Evolutionary conservation across 1,140 invertebrate species (phyloP).

Genomic region (Andrena cerasifolii): DNA sequence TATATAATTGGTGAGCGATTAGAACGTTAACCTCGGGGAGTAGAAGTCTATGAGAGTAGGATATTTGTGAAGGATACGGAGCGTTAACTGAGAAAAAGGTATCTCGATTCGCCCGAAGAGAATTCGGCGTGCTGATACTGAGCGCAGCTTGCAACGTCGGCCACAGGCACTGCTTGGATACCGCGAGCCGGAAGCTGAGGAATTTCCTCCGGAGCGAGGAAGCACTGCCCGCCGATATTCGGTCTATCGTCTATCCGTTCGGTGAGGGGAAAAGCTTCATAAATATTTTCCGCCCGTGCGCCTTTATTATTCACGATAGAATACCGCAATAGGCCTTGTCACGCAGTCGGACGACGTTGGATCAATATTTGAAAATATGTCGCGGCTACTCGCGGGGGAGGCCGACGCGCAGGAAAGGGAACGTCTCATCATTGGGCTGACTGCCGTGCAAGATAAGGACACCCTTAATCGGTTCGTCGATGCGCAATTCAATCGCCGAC

Average conservation of each 20-base stretch:
- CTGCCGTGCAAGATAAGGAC: slow-evolving; percentile 84
- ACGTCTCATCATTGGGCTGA: slow-evolving; percentile 86
- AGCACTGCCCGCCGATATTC: slow-evolving; percentile 24
- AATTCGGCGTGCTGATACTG: slow-evolving; percentile 83
- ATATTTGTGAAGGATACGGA: too few species aligned
- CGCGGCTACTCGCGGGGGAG: slow-evolving; percentile 87
- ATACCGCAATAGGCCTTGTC: slow-evolving; percentile 34
- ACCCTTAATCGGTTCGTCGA: slow-evolving; percentile 85
- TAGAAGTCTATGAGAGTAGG: too few species aligned
- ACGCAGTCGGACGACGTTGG: slow-evolving; percentile 67
- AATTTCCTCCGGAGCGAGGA: not conserved
- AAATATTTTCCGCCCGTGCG: not conserved
- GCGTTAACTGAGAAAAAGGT: too few species aligned
- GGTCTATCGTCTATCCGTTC: slow-evolving; percentile 40
- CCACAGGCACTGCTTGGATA: slow-evolving; percentile 82
- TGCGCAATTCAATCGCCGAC: not conserved
- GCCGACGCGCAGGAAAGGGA: slow-evolving; percentile 88
- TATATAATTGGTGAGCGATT: too few species aligned
- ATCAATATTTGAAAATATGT: slow-evolving; percentile 88
- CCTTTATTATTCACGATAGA: slow-evolving; percentile 13
- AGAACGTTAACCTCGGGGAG: too few species aligned
- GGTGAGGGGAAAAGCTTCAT: slow-evolving; percentile 16
- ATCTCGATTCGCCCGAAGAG: slow-evolving; percentile 73
- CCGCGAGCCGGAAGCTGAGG: slow-evolving; percentile 82
- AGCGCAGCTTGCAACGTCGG: slow-evolving; percentile 83